Conservation (phyloP, 2,113 vertebrate genomes). For the Trematomus loennbergii region DNA sequence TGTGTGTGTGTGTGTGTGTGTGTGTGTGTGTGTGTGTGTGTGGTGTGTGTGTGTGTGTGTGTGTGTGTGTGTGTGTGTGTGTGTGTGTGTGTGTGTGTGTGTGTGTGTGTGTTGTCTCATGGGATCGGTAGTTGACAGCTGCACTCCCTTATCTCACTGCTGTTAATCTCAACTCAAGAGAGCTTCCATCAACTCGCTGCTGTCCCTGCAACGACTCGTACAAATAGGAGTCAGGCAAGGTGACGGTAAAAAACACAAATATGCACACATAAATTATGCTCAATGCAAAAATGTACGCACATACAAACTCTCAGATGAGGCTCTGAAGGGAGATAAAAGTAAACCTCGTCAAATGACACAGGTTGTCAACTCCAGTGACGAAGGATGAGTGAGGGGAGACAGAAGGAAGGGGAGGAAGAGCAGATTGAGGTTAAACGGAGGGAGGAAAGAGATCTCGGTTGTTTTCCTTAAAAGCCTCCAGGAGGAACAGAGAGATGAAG, state of each 20-base stretch:
- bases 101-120: no score
- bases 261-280: constrained; percentile 5
- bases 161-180: constrained; percentile 55
- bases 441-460: constrained; percentile 61
- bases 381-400: constrained; percentile 52
- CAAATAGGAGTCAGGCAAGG: constrained; percentile 20
- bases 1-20: constrained; percentile 16
- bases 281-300: constrained; percentile 16
- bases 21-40: constrained; percentile 14
- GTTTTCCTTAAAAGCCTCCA: constrained; percentile 49
- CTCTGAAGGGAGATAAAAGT: constrained; percentile 30
- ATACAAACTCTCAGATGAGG: neutral
- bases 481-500: constrained; percentile 37
- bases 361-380: constrained; percentile 62
- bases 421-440: constrained; percentile 58
- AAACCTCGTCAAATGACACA: constrained; percentile 53
- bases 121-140: constrained; percentile 49
- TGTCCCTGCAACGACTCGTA: constrained; percentile 30
- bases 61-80: no score
- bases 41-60: no score
- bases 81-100: no score
- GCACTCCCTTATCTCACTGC: constrained; percentile 49
- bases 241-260: constrained; percentile 33
- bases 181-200: constrained; percentile 55
- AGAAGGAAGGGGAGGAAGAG: constrained; percentile 51